phyloP scores from a whole-genome alignment of 2,113 vertebrate genomes.

The Recurvirostra avosetta region DNA sequence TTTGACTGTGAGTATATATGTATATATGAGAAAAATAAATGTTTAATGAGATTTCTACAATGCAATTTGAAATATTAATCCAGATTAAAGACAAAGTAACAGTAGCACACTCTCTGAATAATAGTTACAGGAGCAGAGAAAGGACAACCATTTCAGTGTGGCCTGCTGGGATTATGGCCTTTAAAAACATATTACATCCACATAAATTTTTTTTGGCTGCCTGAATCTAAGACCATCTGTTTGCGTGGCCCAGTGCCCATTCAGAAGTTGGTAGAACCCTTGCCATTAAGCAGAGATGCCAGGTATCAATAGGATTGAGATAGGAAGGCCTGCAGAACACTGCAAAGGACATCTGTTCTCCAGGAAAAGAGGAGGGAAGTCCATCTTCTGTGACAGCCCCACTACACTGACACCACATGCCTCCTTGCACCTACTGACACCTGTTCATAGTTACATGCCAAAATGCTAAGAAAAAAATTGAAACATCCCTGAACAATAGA shows the following conservation, averaged over 20 bases:
- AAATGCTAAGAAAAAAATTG: not conserved
- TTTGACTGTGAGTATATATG: not conserved
- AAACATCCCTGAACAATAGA: not conserved
- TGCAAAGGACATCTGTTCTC: conserved; percentile 59
- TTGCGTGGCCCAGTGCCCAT: conserved; percentile 26
- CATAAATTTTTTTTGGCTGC: not conserved
- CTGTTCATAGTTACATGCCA: conserved; percentile 46
- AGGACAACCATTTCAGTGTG: not conserved
- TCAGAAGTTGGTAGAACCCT: conserved; percentile 21
- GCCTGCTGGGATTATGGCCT: not conserved
- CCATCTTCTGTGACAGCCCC: conserved; percentile 58
- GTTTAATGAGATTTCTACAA: not conserved
- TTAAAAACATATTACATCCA: conserved; percentile 36
- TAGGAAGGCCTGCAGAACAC: conserved; percentile 22
- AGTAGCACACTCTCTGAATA: not conserved
- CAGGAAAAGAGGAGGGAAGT: conserved; percentile 54
- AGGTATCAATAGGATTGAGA: conserved; percentile 54
- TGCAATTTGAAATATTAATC: not conserved
- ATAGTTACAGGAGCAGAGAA: not conserved
- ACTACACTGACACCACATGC: conserved; percentile 8
- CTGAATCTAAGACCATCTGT: conserved; percentile 49
- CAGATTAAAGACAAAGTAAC: not conserved
- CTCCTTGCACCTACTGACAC: conserved; percentile 51
- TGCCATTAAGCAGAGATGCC: conserved; percentile 49
- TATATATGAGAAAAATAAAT: not conserved